phyloP scores from a whole-genome alignment of 2,113 vertebrate species.

The Holacanthus passer region DNA sequence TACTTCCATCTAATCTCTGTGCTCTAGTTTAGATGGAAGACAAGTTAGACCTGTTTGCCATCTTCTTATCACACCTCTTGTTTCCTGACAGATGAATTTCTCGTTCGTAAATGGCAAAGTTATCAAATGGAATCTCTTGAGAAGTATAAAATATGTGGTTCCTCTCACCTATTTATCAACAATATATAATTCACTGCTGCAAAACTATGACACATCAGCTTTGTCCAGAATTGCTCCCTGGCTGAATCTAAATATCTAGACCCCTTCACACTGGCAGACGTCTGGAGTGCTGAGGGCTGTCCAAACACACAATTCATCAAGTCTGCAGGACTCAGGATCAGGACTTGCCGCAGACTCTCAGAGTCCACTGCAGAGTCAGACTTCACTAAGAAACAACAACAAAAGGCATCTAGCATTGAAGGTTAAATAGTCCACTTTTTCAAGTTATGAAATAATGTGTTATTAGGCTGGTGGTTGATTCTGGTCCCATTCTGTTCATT shows the following conservation, averaged over 20 bases:
- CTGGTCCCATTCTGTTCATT: not conserved
- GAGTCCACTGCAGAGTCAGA: not conserved
- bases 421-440: too few species aligned
- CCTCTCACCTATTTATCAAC: not conserved
- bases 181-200: not conserved
- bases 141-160: not conserved
- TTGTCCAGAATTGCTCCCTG: not conserved
- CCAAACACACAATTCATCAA: slow-evolving; percentile 16
- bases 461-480: not conserved
- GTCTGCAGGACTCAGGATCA: not conserved
- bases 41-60: not conserved
- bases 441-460: not conserved
- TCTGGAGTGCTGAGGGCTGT: not conserved
- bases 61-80: not conserved
- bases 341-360: not conserved
- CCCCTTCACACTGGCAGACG: not conserved
- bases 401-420: not conserved
- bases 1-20: not conserved
- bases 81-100: not conserved
- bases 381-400: not conserved
- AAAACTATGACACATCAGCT: not conserved
- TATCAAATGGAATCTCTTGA: not conserved
- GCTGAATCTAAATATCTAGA: not conserved
- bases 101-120: not conserved
- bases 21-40: not conserved